A percentile compares a stretch with the other conserved stretches of the same genome.
phyloP scores from a whole-genome alignment of 1,140 invertebrate genomes.

The Adelges cooleyi region DNA sequence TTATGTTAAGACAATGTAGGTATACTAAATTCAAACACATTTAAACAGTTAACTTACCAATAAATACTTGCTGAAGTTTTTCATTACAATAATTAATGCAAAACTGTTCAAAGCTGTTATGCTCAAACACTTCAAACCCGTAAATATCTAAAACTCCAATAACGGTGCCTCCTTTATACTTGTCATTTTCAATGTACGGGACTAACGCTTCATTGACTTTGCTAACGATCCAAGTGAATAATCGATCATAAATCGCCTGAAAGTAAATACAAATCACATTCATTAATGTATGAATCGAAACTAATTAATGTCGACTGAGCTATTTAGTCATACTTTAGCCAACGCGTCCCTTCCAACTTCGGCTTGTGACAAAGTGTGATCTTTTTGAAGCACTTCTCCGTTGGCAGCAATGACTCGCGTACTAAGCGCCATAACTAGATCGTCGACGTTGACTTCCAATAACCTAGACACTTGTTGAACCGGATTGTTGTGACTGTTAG shows the following conservation, averaged over 20 bases:
- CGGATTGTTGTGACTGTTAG: slow-evolving; percentile 47
- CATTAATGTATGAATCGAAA: neutral
- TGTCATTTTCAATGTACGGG: slow-evolving; percentile 36
- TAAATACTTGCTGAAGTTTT: slow-evolving; percentile 91
- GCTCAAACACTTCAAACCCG: slow-evolving; percentile 94
- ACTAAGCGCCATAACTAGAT: slow-evolving; percentile 65
- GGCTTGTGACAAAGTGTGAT: slow-evolving; percentile 71
- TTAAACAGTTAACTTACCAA: slow-evolving; percentile 50
- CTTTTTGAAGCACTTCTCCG: slow-evolving; percentile 88
- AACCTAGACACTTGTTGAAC: slow-evolving; percentile 43
- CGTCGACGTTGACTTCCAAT: slow-evolving; percentile 57
- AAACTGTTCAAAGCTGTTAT: slow-evolving; percentile 91
- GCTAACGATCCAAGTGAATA: slow-evolving; percentile 86
- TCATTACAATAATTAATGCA: slow-evolving; percentile 98
- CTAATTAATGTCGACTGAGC: no score
- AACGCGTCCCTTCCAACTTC: slow-evolving; percentile 85
- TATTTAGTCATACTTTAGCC: slow-evolving; percentile 57
- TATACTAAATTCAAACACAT: neutral
- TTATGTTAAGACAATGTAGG: neutral
- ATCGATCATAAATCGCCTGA: slow-evolving; percentile 75
- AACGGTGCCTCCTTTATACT: slow-evolving; percentile 58
- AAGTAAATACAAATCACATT: slow-evolving; percentile 31
- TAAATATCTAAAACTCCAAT: slow-evolving; percentile 96
- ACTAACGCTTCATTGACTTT: slow-evolving; percentile 75
- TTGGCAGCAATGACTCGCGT: slow-evolving; percentile 82